Evolutionary conservation across 1,140 invertebrate species (phyloP), one percentile per base, ranked within the genome.

Genomic region (Solen grandis): DNA sequence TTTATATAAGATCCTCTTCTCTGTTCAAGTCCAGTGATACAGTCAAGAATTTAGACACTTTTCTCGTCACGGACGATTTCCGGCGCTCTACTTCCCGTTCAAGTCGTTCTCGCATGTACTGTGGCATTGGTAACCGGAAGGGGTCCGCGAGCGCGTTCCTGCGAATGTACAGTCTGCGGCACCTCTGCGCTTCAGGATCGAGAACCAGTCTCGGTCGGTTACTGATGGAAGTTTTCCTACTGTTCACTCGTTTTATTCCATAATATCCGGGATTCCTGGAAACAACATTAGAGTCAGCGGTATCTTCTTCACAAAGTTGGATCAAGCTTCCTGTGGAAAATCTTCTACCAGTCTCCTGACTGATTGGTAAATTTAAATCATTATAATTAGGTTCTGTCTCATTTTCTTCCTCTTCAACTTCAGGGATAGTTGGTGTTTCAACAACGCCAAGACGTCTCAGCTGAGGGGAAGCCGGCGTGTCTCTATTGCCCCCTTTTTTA

Each of bases 121-220:
- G 81, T 14, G 81, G 66, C 33, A 83, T 60, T 5, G 76, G 50
- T 19, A 83, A 16, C 19, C 60, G 50, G 29, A 78, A 66, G n/a
- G 81, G 81, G 36, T 83, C 74, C 41, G 74, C 77, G 0, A 83
- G 41, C 4, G 81, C 81, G 27, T 83, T 83, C 31, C 81, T 29
- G 3, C 81, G n/a, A 35, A 35, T 36, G 59, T 57, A 38, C 36
- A 79, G 68, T 4, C 81, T 59, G 22, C 72, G 55, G 50, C 81
- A 82, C n/a, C 62, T 72, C 14, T 31, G 36, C 19, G 73, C 81
- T 38, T 76, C 81, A 16, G 25, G 54, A 55, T 82, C 68, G 3
- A 36, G 22, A 52, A 75, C 38, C 14, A 31, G 41, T 46, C 41
- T 10, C 41, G 19, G 8, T 46, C 19, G 8, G 41, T 46, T 46